A percentile compares a stretch with the other conserved stretches of the same genome.
Conservation (phyloP, 1,140 invertebrate genomes). For the Drosophila mauritiana region DNA sequence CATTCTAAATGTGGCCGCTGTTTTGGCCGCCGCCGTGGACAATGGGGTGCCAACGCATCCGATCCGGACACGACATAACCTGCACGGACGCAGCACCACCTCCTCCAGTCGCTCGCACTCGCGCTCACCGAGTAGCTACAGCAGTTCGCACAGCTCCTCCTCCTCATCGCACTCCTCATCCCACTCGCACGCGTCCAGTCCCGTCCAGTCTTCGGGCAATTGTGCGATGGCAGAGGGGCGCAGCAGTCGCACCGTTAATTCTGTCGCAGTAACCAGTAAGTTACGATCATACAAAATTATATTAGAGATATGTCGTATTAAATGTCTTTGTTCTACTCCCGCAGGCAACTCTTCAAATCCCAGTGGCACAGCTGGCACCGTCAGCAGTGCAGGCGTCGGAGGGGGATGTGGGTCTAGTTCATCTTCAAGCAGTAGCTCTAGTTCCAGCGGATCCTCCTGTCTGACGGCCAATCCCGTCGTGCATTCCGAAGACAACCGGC, state of each 20-base stretch:
- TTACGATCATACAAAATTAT: neutral
- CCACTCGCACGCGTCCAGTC: constrained; percentile 84
- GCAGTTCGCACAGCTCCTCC: constrained; percentile 83
- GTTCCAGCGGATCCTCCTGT: constrained; percentile 61
- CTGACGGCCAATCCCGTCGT: constrained; percentile 84
- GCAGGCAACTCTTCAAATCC: constrained; percentile 78
- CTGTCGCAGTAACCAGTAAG: constrained; percentile 61
- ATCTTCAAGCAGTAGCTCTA: constrained; percentile 75
- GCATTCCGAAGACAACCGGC: constrained; percentile 89
- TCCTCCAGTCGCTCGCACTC: constrained; percentile 86
- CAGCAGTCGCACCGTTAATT: constrained; percentile 33
- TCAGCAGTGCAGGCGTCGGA: constrained; percentile 44
- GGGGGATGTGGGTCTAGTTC: constrained; percentile 68
- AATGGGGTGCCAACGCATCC: constrained; percentile 49
- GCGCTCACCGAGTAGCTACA: constrained; percentile 84
- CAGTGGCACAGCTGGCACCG: constrained; percentile 71
- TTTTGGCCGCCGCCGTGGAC: constrained; percentile 84
- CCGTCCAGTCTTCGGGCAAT: constrained; percentile 80
- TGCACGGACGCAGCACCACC: constrained; percentile 83
- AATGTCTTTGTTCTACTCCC: neutral
- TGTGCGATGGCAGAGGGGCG: constrained; percentile 66
- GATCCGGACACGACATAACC: constrained; percentile 57
- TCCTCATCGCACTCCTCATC: constrained; percentile 83
- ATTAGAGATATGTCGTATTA: neutral
- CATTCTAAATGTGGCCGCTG: constrained; percentile 83